Evolutionary conservation across 2,888 invertebrate species (phyloP).

Genomic region (Tipula vernalis): DNA sequence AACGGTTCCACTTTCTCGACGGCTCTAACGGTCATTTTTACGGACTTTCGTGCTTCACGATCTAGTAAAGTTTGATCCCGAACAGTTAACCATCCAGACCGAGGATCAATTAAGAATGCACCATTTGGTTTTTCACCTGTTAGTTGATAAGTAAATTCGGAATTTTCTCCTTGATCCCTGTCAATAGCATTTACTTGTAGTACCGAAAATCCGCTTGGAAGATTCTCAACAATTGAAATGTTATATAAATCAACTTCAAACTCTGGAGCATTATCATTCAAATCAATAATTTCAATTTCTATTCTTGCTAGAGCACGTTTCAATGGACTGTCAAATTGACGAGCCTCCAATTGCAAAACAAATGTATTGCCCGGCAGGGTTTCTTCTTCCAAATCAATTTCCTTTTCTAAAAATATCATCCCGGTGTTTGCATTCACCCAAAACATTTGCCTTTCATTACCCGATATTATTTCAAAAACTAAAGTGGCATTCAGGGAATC

Average conservation of each 20-base stretch:
- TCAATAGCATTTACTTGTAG: conserved; percentile 57
- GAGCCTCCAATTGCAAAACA: conserved; percentile 62
- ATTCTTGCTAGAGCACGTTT: conserved; percentile 61
- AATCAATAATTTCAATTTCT: conserved; percentile 59
- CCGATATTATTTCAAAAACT: conserved; percentile 66
- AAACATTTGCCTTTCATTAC: conserved; percentile 67
- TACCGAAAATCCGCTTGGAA: conserved; percentile 59
- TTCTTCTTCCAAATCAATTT: conserved; percentile 71
- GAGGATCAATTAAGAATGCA: conserved; percentile 67
- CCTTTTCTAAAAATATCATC: conserved; percentile 60
- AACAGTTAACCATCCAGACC: conserved; percentile 78
- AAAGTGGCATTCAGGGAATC: conserved; percentile 65
- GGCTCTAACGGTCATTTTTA: conserved; percentile 66
- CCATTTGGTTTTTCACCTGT: conserved; percentile 49
- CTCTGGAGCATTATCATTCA: conserved; percentile 75
- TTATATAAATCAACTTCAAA: conserved; percentile 85
- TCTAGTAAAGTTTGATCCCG: conserved; percentile 60
- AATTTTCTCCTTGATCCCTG: conserved; percentile 74
- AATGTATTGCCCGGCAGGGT: conserved; percentile 61
- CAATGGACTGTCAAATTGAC: conserved; percentile 64
- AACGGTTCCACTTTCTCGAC: conserved; percentile 59
- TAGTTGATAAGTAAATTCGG: conserved; percentile 68
- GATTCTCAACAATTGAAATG: conserved; percentile 82
- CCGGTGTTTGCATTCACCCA: conserved; percentile 62
- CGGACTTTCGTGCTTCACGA: conserved; percentile 58